Conservation (phyloP, 2,113 vertebrate species). For the Tiliqua scincoides region DNA sequence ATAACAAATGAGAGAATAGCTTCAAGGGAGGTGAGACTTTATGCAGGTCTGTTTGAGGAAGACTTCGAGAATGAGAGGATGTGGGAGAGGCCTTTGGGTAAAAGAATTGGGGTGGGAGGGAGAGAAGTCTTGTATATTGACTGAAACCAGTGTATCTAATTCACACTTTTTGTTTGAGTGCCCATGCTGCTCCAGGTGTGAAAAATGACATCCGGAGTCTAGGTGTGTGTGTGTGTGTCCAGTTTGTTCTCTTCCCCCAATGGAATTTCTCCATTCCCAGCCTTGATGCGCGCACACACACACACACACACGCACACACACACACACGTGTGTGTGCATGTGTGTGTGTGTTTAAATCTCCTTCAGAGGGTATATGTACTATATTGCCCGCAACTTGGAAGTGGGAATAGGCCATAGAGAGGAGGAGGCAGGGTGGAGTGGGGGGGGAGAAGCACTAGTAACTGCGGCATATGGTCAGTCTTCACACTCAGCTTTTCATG, state of each 20-base stretch:
- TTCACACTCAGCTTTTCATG: background rate
- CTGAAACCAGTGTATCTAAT: slow-evolving; percentile 53
- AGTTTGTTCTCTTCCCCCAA: too few relatives aligned
- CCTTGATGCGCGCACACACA: too few relatives aligned
- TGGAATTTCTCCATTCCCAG: too few relatives aligned
- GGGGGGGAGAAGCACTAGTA: slow-evolving; percentile 28
- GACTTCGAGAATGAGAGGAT: slow-evolving; percentile 8
- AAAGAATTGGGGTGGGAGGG: background rate
- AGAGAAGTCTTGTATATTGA: background rate
- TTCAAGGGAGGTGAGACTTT: slow-evolving; percentile 45
- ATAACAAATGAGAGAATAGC: slow-evolving; percentile 51
- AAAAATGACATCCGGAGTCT: background rate
- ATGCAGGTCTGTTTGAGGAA: slow-evolving; percentile 32
- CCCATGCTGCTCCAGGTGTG: background rate
- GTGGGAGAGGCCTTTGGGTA: background rate
- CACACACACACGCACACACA: background rate
- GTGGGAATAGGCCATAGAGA: background rate
- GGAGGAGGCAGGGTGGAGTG: slow-evolving; percentile 24
- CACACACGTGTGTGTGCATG: background rate
- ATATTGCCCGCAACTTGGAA: background rate
- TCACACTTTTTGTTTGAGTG: slow-evolving; percentile 42
- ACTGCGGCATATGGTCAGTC: background rate
- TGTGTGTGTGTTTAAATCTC: background rate
- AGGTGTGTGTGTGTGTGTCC: background rate
- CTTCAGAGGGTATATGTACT: background rate